Base-by-base conservation (phyloP, 1,140 invertebrate genomes). In the Galendromus occidentalis region DNA sequence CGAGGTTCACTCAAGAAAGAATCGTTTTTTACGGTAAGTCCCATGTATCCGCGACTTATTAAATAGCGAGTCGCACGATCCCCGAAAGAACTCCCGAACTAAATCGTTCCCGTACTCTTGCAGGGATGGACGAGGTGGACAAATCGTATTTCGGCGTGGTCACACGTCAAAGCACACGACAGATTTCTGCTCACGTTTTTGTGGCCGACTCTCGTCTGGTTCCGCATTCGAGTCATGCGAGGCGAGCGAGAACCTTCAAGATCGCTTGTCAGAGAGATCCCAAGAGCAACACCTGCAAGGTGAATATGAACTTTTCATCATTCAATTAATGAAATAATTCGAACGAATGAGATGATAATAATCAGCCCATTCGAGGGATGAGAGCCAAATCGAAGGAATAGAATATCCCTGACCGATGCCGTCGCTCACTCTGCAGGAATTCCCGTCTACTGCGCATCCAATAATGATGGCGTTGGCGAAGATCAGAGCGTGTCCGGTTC, bases 161-260 rank as follows among this genome's bases (percentile, higher is more conserved):
- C 14, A 66, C 30, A 20, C 64, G 22, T 12, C 63, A 65, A 9
- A 18, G n/a, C 5, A 9, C 17, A 59, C n/a, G 7, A 66, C 30
- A 66, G 7, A 25, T 51, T 4, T 59, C 51, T 17, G 51, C 51
- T 14, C 91, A 97, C 75, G 88, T 95, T 0, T 97, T 97, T 74
- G 89, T 88, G 68, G 86, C 93, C 17, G 88, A 95, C 72, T 83
- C 87, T 0, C 85, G 88, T 72, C 76, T 90, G 44, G 81, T 83
- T 0, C 71, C 76, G 44, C 74, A 93, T 74, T 79, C 80, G 42
- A 81, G 84, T 39, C 91, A 95, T 77, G 75, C 80, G 28, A 76
- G 79, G n/a, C 81, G 84, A 74, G 87, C 87, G 1, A 81, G 82
- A 68, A 82, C 80, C 66, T 91, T 91, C 76, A 82, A 83, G 70